Evolutionary conservation across 1,140 invertebrate genomes (phyloP), one percentile per base, ranked within the genome.

Genomic region (Ooceraea biroi): DNA sequence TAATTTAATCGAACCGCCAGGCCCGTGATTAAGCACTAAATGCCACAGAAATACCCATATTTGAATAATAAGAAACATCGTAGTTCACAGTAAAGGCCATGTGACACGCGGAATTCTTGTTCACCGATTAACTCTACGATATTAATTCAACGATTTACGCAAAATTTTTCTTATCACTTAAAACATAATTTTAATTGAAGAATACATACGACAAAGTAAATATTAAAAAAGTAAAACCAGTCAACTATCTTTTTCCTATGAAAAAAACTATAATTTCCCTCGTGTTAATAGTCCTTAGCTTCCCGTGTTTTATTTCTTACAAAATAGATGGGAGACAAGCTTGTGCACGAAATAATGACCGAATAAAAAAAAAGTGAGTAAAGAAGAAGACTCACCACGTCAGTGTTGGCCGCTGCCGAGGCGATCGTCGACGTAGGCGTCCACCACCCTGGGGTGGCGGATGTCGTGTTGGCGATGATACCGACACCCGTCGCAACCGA

Each of bases 381-480:
- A 1, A 27, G 58, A 36, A 0, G 50, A 61, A 55, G 12, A 87
- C 92, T 92, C 82, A 94, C 93, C 91, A 94, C 93, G 92, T 94
- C 93, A 85, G 92, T 92, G 85, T 94, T 94, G 60, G 92, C 89
- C 58, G 93, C 86, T 88, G 92, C 89, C 68, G 92, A 90, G 86
- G 92, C 90, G 69, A 92, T 89, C 48, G 92, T 91, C 88, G 92
- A 91, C 82, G 91, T 90, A 85, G 93, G 90, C 78, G 92, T 91
- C 93, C 93, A 94, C 93, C 93, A 94, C 87, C 92, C 92, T 83
- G 90, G 85, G 80, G 89, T 93, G 61, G 89, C 77, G 85, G 87
- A 84, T 77, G 87, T 87, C 61, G 76, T 84, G 57, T 83, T 90
- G 69, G 86, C 89, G 68, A 91, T 90, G 85, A 90, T 86, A 88